A percentile compares a stretch with the other conserved stretches of the same genome.
These are phyloP conservation scores for Prionailurus bengalensis DNA, from an alignment of 2,113 vertebrate genomes.

Conservation along the genomic window DNA sequence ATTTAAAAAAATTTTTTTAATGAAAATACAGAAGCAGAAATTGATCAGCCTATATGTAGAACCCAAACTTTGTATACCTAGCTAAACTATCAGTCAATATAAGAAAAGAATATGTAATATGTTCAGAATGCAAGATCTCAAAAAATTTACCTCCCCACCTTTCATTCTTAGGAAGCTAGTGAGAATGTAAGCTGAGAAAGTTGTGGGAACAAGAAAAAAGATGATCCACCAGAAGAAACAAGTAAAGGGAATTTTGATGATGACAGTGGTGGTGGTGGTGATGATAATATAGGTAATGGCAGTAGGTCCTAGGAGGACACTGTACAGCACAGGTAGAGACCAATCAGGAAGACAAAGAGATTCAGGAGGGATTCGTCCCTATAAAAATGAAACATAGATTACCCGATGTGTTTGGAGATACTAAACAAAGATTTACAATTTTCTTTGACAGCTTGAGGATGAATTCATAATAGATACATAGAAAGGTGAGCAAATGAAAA, in stretches of 20 bases:
- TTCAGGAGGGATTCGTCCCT: background rate
- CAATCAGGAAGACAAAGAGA: background rate
- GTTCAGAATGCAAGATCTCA: background rate
- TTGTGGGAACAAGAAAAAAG: background rate
- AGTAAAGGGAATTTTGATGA: background rate
- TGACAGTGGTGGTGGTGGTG: background rate
- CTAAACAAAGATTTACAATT: background rate
- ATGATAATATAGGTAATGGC: background rate
- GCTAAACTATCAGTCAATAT: background rate
- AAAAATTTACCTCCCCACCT: background rate
- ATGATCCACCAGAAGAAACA: background rate
- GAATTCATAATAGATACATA: background rate
- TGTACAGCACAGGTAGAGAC: background rate
- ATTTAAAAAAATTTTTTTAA: too few relatives aligned
- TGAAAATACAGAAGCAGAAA: conserved; percentile 22
- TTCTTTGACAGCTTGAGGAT: conserved; percentile 27
- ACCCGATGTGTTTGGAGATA: background rate
- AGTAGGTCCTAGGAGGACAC: background rate
- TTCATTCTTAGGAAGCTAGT: background rate
- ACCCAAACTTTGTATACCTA: background rate
- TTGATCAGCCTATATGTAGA: background rate
- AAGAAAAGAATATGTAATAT: background rate
- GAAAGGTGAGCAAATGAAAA: background rate
- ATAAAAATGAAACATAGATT: background rate
- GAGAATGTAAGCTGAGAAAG: background rate